A percentile compares a stretch with the other conserved stretches of the same genome.
Evolutionary conservation across 2,797 vertebrate genomes (phyloP).

Genomic region (Buphagus erythrorhynchus): DNA sequence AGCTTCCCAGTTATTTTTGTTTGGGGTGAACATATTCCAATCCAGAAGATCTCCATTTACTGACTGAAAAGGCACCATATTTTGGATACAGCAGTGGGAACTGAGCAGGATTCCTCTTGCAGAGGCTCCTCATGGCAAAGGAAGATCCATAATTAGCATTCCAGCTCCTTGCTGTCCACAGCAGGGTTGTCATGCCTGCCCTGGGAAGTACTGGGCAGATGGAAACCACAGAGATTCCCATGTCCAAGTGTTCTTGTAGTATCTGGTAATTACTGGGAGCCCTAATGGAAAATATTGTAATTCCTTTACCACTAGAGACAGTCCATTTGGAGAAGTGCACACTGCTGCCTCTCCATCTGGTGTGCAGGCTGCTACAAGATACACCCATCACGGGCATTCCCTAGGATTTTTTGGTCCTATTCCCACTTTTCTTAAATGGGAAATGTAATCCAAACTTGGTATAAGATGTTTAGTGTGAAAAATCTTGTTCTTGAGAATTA

Average conservation of each 20-base stretch:
- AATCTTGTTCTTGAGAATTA: background rate
- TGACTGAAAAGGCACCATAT: background rate
- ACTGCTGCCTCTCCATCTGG: background rate
- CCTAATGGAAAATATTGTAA: background rate
- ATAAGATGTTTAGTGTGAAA: background rate
- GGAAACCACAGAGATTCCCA: background rate
- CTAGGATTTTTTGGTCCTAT: background rate
- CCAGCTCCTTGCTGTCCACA: background rate
- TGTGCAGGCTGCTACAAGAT: background rate
- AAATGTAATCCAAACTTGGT: background rate
- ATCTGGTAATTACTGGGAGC: background rate
- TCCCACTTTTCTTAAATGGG: background rate
- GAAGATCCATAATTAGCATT: background rate
- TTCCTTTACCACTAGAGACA: background rate
- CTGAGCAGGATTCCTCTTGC: accelerated
- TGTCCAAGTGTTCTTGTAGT: background rate
- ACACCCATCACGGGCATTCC: background rate
- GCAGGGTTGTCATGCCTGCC: background rate
- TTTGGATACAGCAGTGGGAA: background rate
- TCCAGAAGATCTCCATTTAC: background rate
- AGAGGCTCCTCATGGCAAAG: background rate
- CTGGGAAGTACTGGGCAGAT: background rate
- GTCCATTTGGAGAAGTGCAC: background rate
- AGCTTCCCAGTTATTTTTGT: background rate
- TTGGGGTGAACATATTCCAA: background rate